Percentiles rank a stretch among this genome's conserved stretches.
Conservation (phyloP, 2,888 invertebrate species). For the Philonicus albiceps region DNA sequence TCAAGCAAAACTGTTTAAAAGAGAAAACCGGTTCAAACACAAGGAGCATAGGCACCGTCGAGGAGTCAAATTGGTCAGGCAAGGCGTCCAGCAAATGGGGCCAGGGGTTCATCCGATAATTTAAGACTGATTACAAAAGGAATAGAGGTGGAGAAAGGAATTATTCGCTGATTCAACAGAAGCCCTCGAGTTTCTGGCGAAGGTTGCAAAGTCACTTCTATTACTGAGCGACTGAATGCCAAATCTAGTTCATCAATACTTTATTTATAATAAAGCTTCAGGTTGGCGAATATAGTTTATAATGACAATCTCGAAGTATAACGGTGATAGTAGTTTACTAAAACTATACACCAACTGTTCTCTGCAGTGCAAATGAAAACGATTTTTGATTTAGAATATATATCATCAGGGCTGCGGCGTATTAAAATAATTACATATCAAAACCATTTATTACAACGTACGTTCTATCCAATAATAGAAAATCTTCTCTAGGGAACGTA, state of each 20-base stretch:
- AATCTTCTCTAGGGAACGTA: neutral
- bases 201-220: neutral
- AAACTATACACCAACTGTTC: neutral
- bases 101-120: slow-evolving; percentile 6
- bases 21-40: slow-evolving; percentile 20
- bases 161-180: neutral
- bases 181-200: neutral
- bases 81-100: slow-evolving; percentile 1
- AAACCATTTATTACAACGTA: neutral
- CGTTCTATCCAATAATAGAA: neutral
- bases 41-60: neutral
- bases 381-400: neutral
- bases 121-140: neutral
- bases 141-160: slow-evolving; percentile 15
- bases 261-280: neutral
- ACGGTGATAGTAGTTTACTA: too few relatives aligned
- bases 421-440: neutral
- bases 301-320: neutral
- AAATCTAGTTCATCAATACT: neutral
- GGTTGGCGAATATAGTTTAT: neutral
- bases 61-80: neutral
- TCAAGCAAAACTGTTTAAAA: slow-evolving; percentile 25
- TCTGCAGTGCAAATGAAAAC: neutral
- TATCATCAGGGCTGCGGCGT: neutral
- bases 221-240: neutral